Evolutionary conservation across 2,113 vertebrate genomes (phyloP), one percentile per base, ranked within the genome.

Genomic region (Lepus americanus): DNA sequence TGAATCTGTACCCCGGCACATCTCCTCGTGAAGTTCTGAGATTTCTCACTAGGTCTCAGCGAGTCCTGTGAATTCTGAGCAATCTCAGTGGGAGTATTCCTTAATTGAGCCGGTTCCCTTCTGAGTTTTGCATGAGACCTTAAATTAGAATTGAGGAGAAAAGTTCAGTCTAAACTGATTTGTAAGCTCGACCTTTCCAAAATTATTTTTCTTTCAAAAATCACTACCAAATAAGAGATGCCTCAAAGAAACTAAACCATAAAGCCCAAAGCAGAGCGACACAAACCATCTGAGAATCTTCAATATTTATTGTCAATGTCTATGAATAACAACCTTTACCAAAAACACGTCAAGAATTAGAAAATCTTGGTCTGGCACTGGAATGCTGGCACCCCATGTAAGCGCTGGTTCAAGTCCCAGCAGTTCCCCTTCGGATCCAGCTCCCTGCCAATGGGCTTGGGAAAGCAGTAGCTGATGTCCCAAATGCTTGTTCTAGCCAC

Each of bases 131-230:
- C 85, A 36, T 77, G 73, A 88, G 81, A 77, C 17, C 25, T 64
- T 16, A 67, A 76, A 51, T 66, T 33, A 83, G 6, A 86, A 6
- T 44, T 33, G 1, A 39, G 6, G 27, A 77, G 10, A 86, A 87
- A 81, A 7, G 16, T 81, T 92, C n/a, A 8, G 25, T 78, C 78
- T 39, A 73, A 90, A 77, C 4, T 67, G 76, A 49, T 66, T 44
- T 55, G 81, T 81, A 55, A 81, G 29, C 27, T 44, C 49, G 25
- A 73, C 51, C 39, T 86, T 69, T 27, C 29, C 80, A 87, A 95
- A 87, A 69, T 77, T 61, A 88, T 33, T 33, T 17, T 61, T 90
- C 69, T 87, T 63, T 55, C 22, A 44, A 82, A 76, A 63, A 93
- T 17, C 55, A 13, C 55, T 59, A 59, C 14, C 9, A 59, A 59